Percentiles rank a stretch among this genome's conserved stretches.
These are phyloP conservation scores for Pterobdella sp. DNA, from an alignment of 2,888 invertebrate genomes.

Conservation along the genomic window DNA sequence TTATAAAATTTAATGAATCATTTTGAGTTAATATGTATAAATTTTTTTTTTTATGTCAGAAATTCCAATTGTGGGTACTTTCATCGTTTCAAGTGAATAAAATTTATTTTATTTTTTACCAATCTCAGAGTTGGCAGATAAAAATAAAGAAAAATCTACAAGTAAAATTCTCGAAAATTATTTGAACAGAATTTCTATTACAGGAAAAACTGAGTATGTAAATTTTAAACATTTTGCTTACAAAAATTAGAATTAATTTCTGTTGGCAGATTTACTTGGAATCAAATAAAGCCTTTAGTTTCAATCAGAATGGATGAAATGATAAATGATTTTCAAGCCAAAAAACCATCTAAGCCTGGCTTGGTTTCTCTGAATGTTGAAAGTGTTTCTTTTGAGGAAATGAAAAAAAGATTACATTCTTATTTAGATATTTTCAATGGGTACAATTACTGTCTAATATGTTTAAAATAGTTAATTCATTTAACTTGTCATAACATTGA, in stretches of 20 bases:
- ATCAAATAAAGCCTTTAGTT: constrained; percentile 60
- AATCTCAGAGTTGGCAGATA: constrained; percentile 5
- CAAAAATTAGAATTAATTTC: not conserved
- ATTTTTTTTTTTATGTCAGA: not conserved
- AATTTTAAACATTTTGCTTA: not conserved
- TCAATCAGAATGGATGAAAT: constrained; percentile 77
- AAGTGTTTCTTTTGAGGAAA: constrained; percentile 76
- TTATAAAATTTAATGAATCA: not conserved
- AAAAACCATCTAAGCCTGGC: constrained; percentile 66
- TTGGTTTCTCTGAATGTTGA: constrained; percentile 78
- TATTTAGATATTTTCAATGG: constrained; percentile 48
- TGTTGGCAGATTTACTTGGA: constrained; percentile 35
- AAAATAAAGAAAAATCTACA: constrained; percentile 10
- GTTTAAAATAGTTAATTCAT: not conserved
- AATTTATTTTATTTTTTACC: too few species aligned
- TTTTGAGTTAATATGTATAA: not conserved
- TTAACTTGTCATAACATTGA: not conserved
- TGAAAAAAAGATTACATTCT: constrained; percentile 56
- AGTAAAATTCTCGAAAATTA: constrained; percentile 34
- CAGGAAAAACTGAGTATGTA: constrained; percentile 35
- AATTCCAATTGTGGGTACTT: not conserved
- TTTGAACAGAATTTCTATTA: constrained; percentile 32
- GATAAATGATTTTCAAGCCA: constrained; percentile 77
- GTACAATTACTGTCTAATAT: constrained; percentile 38
- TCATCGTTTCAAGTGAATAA: not conserved